Conservation (phyloP, 2,797 vertebrate species). For the Microctenopoma lineatum region DNA sequence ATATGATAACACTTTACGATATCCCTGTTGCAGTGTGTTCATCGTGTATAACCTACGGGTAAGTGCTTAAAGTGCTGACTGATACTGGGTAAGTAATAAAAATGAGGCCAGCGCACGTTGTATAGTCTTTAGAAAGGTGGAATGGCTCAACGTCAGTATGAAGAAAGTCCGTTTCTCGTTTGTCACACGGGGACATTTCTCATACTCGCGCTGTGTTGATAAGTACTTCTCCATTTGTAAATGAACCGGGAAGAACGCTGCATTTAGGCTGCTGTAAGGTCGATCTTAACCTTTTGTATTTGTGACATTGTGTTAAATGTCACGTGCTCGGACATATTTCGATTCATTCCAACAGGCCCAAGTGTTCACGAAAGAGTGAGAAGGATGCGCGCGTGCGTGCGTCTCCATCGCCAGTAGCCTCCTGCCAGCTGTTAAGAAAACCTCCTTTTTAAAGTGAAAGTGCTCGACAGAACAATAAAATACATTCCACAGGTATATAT, state of each 20-base stretch:
- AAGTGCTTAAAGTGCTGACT: slow-evolving; percentile 54
- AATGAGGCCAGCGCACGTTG: slow-evolving; percentile 36
- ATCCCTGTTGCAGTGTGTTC: slow-evolving; percentile 45
- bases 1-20: slow-evolving; percentile 38
- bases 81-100: slow-evolving; percentile 55
- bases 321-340: slow-evolving; percentile 14
- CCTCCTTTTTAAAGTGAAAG: slow-evolving; percentile 51
- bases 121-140: slow-evolving; percentile 29
- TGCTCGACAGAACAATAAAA: slow-evolving; percentile 46
- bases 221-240: slow-evolving; percentile 37
- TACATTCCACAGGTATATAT: slow-evolving; percentile 66
- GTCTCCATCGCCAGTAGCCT: slow-evolving; percentile 27
- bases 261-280: slow-evolving; percentile 40
- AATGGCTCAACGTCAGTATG: slow-evolving; percentile 62
- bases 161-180: too few species aligned
- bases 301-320: slow-evolving; percentile 35
- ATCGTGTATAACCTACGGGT: slow-evolving; percentile 37
- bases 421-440: slow-evolving; percentile 49
- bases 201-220: slow-evolving; percentile 51
- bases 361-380: slow-evolving; percentile 36
- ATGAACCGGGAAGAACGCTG: slow-evolving; percentile 26
- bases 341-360: slow-evolving; percentile 57
- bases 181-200: slow-evolving; percentile 23
- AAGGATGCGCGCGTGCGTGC: slow-evolving; percentile 4
- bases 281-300: slow-evolving; percentile 33